These are phyloP conservation scores for Rhabdomys dilectus DNA, from an alignment of 2,113 vertebrate species.

Conservation along the genomic window DNA sequence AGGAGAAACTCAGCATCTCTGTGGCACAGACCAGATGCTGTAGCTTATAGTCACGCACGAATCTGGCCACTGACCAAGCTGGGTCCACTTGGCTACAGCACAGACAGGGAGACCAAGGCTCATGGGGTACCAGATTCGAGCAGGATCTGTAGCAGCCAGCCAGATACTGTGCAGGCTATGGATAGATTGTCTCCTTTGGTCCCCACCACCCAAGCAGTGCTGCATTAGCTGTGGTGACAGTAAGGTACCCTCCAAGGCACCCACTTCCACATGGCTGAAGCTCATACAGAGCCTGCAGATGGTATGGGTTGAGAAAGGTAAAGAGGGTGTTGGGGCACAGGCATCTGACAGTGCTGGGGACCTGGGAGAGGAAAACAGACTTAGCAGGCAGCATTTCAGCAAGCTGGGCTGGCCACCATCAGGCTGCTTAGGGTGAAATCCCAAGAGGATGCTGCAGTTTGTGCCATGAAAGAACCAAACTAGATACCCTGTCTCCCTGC, in stretches of 20 bases:
- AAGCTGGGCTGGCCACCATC: background rate
- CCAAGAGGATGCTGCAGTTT: background rate
- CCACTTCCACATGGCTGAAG: background rate
- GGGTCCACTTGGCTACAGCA: background rate
- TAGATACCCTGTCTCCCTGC: background rate
- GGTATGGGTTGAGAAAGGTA: accelerated
- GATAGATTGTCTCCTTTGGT: background rate
- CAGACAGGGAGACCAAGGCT: background rate
- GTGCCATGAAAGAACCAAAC: constrained; percentile 35
- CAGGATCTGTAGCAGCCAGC: background rate
- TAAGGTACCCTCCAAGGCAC: too few relatives aligned
- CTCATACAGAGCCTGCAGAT: too few relatives aligned
- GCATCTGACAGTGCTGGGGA: background rate
- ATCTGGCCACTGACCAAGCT: background rate
- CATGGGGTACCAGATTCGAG: background rate
- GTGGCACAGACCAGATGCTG: background rate
- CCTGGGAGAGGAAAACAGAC: background rate
- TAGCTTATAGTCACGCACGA: background rate
- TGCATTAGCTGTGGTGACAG: accelerated
- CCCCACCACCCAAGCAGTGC: background rate
- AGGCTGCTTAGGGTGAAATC: constrained; percentile 1
- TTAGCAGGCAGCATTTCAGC: background rate
- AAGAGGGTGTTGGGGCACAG: background rate
- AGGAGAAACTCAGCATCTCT: background rate
- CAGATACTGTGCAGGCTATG: background rate